These are phyloP conservation scores for Saccopteryx bilineata DNA, from an alignment of 2,113 vertebrate species.

Conservation along the genomic window DNA sequence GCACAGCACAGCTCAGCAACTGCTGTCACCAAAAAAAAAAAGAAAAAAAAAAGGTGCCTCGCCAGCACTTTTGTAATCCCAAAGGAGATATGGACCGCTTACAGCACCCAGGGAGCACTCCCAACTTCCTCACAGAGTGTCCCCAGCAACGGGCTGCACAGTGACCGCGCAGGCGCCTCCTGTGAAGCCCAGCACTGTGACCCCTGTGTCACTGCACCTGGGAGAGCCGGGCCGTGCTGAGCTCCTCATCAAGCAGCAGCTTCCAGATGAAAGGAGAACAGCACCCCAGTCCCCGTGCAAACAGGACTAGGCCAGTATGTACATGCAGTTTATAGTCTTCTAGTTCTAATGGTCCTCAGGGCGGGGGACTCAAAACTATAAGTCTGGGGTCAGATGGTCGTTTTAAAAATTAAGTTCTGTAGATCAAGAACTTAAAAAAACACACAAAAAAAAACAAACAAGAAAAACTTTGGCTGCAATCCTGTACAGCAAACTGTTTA, in stretches of 20 bases:
- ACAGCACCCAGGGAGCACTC: background rate
- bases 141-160: background rate
- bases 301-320: background rate
- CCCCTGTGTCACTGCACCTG: background rate
- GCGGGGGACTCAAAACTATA: background rate
- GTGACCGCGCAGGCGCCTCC: background rate
- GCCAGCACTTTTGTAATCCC: background rate
- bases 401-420: constrained; percentile 30
- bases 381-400: background rate
- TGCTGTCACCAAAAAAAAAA: background rate
- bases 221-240: background rate
- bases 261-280: background rate
- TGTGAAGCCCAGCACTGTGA: background rate
- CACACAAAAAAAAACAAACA: background rate
- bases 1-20: background rate
- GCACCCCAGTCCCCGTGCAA: no score
- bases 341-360: background rate
- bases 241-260: background rate
- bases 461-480: background rate
- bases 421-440: constrained; percentile 24
- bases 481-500: no score
- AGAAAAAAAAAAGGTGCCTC: background rate
- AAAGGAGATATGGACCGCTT: background rate
- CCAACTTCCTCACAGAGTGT: background rate
- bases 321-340: background rate